Evolutionary conservation across 2,113 vertebrate genomes (phyloP), one percentile per base, ranked within the genome.

Genomic region (Pseudolaguvia tuberculata): DNA sequence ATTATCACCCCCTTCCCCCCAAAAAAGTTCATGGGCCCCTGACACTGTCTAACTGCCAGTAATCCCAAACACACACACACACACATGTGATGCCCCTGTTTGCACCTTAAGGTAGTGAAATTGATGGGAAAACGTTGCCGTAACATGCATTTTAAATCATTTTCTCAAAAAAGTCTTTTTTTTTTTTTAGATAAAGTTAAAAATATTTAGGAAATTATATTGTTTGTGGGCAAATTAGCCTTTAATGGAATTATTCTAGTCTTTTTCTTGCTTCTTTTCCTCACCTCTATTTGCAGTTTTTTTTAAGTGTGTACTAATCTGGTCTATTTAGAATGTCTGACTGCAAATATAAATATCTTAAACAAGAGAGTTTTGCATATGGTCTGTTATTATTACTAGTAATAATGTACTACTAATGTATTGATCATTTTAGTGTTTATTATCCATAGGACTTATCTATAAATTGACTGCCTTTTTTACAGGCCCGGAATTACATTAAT

Each of bases 401-500:
- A n/a, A n/a, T n/a, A n/a, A n/a, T n/a, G n/a, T n/a, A n/a, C n/a
- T n/a, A n/a, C n/a, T n/a, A n/a, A n/a, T n/a, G n/a, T n/a, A n/a
- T n/a, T 35, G 3, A 35, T 35, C 6, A 35, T 35, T 35, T 3
- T 35, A 4, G 6, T 35, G 3, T 4, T 42, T 42, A 42, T 42
- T 42, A 42, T 4, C 39, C 13, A 31, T 29, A n/a, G 18, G 8
- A 15, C 27, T 63, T 35, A 65, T 25, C 29, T 51, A 29, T 27
- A 20, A 65, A 55, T 31, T 35, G 18, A n/a, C 73, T 35, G 27
- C 78, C 42, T 20, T n/a, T 53, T 6, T 56, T 17, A 71, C 89
- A 99, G 97, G 97, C 97, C 70, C 93, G 97, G 84, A 98, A 96
- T 89, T 99, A 98, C 83, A 97, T 99, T 78, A 93, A 93, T 87